Base-by-base conservation (phyloP, 1,140 invertebrate species). In the Colletes latitarsis region DNA sequence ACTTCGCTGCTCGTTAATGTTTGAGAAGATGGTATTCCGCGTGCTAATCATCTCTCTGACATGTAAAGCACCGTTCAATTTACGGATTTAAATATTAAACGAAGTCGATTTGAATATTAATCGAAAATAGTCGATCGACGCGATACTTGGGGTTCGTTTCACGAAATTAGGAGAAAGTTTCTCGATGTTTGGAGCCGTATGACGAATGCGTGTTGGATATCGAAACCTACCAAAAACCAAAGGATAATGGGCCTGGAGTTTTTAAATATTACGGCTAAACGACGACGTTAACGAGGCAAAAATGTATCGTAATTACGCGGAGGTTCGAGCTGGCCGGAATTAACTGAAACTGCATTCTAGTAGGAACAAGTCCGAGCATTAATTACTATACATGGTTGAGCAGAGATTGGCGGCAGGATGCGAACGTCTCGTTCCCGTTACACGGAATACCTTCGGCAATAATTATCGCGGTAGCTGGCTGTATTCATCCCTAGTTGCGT, bases 391-490 rank as follows among this genome's bases (percentile, higher is more conserved):
- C 46, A 71, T 53, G 67, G 46, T 6, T 14, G 64, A 5, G 30
- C 14, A 53, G 4, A 53, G 60, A 71, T 78, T 78, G 76, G 57
- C 58, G 67, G 57, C 21, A 49, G 66, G 63, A 76, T 57, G 19
- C 62, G 49, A 43, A 4, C n/a, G 75, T 69, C 66, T 60, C 55
- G 66, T 69, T 69, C 39, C 9, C 62, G 73, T 49, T 43, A 41
- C 53, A 9, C 43, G 66, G 49, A 43, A 63, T 71, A 53, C 76
- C 68, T 71, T 53, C 58, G 30, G 8, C 67, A 43, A 41, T 78
- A 78, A 78, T 78, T 78, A 78, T 78, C 67, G 76, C 76, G 30
- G 55, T 70, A 19, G 39, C 21, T 64, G 57, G n/a, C n/a, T 55
- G 68, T 49, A 72, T 78, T 72, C 76, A 63, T 78, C 46, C 15